phyloP scores from a whole-genome alignment of 1,140 invertebrate species.

The Leptinotarsa texana region DNA sequence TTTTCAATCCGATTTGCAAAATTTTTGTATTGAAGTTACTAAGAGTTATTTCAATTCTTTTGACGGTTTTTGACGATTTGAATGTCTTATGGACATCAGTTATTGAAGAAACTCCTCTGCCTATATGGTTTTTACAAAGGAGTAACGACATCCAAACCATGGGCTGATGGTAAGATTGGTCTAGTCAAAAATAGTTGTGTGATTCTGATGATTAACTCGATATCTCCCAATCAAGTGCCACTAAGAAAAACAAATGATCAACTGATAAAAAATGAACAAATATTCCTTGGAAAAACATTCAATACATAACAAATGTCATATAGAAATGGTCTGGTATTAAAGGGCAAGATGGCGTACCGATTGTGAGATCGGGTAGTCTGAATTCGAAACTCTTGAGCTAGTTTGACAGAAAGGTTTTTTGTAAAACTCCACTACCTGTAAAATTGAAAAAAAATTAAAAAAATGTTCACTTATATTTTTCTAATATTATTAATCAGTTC shows the following conservation, averaged over 20 bases:
- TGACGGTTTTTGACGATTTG: slow-evolving; percentile 18
- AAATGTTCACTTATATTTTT: neutral
- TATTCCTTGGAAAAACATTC: slow-evolving; percentile 54
- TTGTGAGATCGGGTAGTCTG: slow-evolving; percentile 52
- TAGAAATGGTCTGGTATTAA: slow-evolving; percentile 48
- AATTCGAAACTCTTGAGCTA: neutral
- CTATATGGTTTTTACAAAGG: slow-evolving; percentile 41
- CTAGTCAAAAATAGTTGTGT: slow-evolving; percentile 46
- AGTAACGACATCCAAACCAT: slow-evolving; percentile 38
- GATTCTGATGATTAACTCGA: slow-evolving; percentile 42
- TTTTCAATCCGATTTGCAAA: too few relatives aligned
- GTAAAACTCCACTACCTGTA: neutral
- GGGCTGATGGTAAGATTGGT: slow-evolving; percentile 47
- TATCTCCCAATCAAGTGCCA: slow-evolving; percentile 53
- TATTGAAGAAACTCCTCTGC: slow-evolving; percentile 22
- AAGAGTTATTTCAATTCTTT: neutral
- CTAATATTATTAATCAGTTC: neutral
- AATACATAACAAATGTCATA: slow-evolving; percentile 40
- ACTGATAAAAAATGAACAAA: slow-evolving; percentile 41
- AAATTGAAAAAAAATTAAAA: neutral
- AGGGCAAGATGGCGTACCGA: slow-evolving; percentile 48
- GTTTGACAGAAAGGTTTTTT: neutral
- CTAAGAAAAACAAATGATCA: slow-evolving; percentile 26
- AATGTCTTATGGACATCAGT: slow-evolving; percentile 13
- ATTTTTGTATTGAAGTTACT: neutral